Conservation (phyloP, 1,140 invertebrate species). For the Periplaneta americana region DNA sequence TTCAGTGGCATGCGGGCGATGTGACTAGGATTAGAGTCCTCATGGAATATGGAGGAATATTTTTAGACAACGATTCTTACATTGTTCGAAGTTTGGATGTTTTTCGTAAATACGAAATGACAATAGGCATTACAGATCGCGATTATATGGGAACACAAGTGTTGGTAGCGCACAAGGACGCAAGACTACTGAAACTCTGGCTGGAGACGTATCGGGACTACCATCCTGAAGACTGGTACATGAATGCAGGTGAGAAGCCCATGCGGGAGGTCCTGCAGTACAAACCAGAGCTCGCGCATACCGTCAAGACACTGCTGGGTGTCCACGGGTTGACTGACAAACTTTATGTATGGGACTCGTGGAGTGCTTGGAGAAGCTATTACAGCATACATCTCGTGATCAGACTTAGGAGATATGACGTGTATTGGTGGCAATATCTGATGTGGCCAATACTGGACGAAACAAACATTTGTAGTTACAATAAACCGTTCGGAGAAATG, state of each 20-base stretch:
- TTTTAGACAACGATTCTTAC: constrained; percentile 26
- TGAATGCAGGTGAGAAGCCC: constrained; percentile 18
- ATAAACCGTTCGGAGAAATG: neutral
- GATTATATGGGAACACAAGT: constrained; percentile 22
- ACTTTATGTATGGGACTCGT: neutral
- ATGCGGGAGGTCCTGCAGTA: neutral
- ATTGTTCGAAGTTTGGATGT: constrained; percentile 22
- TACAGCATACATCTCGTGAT: neutral
- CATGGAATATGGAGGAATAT: constrained; percentile 27
- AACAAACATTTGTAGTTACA: neutral
- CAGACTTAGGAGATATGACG: neutral
- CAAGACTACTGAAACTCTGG: constrained; percentile 16
- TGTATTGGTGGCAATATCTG: neutral
- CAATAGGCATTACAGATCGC: constrained; percentile 29
- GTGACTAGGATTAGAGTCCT: constrained; percentile 22
- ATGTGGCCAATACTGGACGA: neutral
- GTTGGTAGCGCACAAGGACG: constrained; percentile 19
- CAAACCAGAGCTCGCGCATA: neutral
- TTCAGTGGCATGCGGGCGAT: constrained; percentile 22
- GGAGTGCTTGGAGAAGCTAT: neutral
- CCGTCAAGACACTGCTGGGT: neutral
- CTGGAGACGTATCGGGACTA: constrained; percentile 12
- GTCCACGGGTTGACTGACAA: neutral
- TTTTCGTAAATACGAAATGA: constrained; percentile 29
- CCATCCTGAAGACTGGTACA: constrained; percentile 12